Evolutionary conservation across 2,797 vertebrate species (phyloP).

Genomic region (Cottoperca gobio): DNA sequence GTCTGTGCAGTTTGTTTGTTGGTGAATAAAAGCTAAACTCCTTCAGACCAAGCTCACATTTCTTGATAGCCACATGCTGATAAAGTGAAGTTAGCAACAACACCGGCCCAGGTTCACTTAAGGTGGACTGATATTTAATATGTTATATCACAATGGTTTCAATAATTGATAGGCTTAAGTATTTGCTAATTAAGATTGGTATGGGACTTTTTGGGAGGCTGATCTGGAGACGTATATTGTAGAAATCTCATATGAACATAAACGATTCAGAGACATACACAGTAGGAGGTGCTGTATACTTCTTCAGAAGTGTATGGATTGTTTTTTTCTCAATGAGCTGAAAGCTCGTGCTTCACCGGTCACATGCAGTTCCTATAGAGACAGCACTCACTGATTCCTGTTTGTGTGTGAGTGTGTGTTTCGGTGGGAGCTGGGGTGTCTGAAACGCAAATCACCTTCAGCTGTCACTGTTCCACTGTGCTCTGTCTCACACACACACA

Average conservation of each 20-base stretch:
- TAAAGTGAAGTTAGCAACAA: too few relatives aligned
- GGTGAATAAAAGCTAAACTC: too few relatives aligned
- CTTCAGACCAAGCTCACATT: too few relatives aligned
- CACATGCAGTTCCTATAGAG: constrained; percentile 75
- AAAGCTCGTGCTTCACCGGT: constrained; percentile 62
- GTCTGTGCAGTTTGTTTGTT: too few relatives aligned
- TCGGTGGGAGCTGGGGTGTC: constrained; percentile 35
- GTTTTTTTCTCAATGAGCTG: constrained; percentile 38
- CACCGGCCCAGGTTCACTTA: too few relatives aligned
- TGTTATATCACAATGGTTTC: not conserved
- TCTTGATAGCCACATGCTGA: too few relatives aligned
- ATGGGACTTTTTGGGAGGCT: not conserved
- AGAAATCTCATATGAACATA: not conserved
- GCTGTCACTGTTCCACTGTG: constrained; percentile 47
- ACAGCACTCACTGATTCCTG: constrained; percentile 56
- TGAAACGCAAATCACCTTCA: constrained; percentile 66
- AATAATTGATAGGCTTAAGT: not conserved
- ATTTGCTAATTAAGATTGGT: not conserved
- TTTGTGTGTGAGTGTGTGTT: constrained; percentile 47
- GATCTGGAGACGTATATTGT: not conserved
- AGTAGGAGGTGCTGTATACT: not conserved
- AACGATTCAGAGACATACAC: not conserved
- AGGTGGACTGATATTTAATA: too few relatives aligned
- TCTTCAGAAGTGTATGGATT: not conserved
- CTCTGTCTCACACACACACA: not conserved